These are phyloP conservation scores for Hyposoter dolosus DNA, from an alignment of 2,888 invertebrate species.

Conservation along the genomic window DNA sequence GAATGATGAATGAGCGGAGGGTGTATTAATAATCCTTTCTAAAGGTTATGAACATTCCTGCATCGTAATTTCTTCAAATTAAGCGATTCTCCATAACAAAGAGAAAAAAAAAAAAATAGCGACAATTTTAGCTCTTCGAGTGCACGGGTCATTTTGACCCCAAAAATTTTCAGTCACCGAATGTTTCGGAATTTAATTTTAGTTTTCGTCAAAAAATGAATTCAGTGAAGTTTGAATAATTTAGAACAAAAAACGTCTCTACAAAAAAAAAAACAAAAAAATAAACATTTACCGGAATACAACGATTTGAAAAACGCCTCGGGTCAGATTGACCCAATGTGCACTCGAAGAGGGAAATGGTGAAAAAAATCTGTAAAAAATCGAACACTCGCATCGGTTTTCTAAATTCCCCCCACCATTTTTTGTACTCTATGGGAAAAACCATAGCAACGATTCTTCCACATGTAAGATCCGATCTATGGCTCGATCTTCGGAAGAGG, in stretches of 20 bases:
- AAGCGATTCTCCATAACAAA: background rate
- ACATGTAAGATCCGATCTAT: slow-evolving; percentile 56
- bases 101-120: background rate
- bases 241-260: too few species aligned
- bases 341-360: too few species aligned
- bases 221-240: too few species aligned
- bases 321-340: too few species aligned
- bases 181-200: too few species aligned
- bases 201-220: too few species aligned
- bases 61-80: slow-evolving; percentile 13
- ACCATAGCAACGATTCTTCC: background rate
- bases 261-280: too few species aligned
- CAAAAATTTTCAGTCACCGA: too few species aligned
- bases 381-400: background rate
- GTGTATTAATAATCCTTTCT: slow-evolving; percentile 27
- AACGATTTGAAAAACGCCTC: too few species aligned
- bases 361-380: too few species aligned
- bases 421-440: background rate
- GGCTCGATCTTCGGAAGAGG: slow-evolving; percentile 62
- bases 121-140: background rate
- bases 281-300: too few species aligned
- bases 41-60: slow-evolving; percentile 34
- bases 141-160: too few species aligned
- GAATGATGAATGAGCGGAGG: slow-evolving; percentile 35
- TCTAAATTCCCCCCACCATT: background rate